phyloP scores from a whole-genome alignment of 2,888 invertebrate species.

The Rhagium mordax region DNA sequence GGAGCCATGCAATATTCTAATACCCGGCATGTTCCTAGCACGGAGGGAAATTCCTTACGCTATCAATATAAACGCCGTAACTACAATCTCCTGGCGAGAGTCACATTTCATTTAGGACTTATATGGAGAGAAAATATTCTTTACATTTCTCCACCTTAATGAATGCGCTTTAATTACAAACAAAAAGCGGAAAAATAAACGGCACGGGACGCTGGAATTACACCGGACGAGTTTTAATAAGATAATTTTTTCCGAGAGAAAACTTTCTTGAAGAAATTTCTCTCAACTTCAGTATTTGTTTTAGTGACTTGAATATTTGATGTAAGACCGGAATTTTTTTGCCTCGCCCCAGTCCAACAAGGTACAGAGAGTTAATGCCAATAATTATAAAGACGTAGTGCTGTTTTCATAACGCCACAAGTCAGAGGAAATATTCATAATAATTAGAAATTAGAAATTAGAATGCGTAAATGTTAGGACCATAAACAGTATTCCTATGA shows the following conservation, averaged over 20 bases:
- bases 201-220: not conserved
- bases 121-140: conserved; percentile 11
- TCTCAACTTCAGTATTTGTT: not conserved
- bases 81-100: not conserved
- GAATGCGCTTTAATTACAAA: conserved; percentile 11
- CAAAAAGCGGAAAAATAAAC: conserved; percentile 12
- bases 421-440: too few relatives aligned
- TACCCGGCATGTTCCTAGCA: not conserved
- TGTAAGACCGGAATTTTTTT: not conserved
- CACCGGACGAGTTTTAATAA: not conserved
- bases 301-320: not conserved
- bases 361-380: too few relatives aligned
- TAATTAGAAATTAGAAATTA: too few relatives aligned
- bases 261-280: conserved; percentile 4
- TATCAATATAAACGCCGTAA: not conserved
- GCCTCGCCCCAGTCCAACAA: not conserved
- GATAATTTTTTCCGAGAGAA: not conserved
- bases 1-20: not conserved
- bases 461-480: too few relatives aligned
- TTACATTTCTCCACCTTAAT: conserved; percentile 7
- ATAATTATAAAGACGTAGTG: too few relatives aligned
- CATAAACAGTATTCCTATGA: too few relatives aligned
- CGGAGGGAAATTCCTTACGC: not conserved
- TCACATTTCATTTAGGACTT: not conserved
- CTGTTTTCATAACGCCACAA: too few relatives aligned